Evolutionary conservation across 37 sponge, comb jelly and placozoan genomes (phyloP), one percentile per base, ranked within the genome.

Genomic region (Chondrilla cf. caribensis): DNA sequence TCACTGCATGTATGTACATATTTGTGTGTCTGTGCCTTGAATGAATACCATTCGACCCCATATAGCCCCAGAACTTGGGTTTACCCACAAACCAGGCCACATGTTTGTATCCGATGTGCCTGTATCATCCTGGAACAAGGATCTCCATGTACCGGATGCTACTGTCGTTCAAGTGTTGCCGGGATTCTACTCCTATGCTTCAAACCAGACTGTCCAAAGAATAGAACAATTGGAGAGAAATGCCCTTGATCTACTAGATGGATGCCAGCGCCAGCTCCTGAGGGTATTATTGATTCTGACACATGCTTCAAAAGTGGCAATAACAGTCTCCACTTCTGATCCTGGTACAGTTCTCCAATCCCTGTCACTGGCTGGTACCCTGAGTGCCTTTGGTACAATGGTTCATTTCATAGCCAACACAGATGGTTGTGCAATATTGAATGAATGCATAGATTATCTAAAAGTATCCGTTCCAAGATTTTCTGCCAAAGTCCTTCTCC

Each of bases 101-200:
- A 97, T 97, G 98, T 97, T 89, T 78, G 86, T 97, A 32, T 66
- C 89, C 37, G 98, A 97, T 44, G 19, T 78, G 15, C 76, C 44
- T 38, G 18, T 42, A 39, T 25, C 17, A 21, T 21, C 36, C 42
- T 73, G 76, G 76, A 43, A 73, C 19, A 42, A 42, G 21, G 25
- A 40, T 40, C 18, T 38, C 21, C 76, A 37, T 0, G 44, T 38
- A 2, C 38, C 41, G 21, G 38, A 22, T 39, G 11, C 40, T 18
- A 7, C 29, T 17, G 42, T 73, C 2, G 40, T 73, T 39, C 43
- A 31, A 18, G 42, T 40, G 22, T 36, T 37, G 15, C 24, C 44
- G 22, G 15, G 38, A n/a, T 73, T 73, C 44, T 73, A 40, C 43
- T 67, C 68, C 3, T 67, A 26, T 33, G 35, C 29, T 29, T 60